These are phyloP conservation scores for Nasonia giraulti DNA, from an alignment of 1,140 invertebrate species.

Conservation along the genomic window DNA sequence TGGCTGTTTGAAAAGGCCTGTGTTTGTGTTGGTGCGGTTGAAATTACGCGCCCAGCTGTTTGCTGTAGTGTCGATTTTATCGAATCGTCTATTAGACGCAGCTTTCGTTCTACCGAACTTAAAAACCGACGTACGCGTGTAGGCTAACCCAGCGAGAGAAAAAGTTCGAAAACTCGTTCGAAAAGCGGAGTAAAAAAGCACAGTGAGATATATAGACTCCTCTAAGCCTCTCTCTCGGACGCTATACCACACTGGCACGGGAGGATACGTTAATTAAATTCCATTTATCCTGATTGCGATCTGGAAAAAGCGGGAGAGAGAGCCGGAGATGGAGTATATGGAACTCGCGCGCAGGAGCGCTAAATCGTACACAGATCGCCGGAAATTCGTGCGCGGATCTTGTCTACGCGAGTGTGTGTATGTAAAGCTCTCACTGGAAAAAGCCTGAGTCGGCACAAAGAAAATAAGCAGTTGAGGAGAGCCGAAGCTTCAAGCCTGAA, in stretches of 20 bases:
- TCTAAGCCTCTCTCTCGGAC: not conserved
- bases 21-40: too few relatives aligned
- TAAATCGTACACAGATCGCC: not conserved
- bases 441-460: not conserved
- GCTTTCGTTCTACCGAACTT: too few relatives aligned
- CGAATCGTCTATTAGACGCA: too few relatives aligned
- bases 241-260: not conserved
- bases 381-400: not conserved
- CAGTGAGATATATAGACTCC: not conserved
- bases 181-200: too few relatives aligned
- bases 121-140: too few relatives aligned
- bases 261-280: constrained; percentile 56
- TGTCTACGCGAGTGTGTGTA: not conserved
- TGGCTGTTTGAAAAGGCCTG: not conserved
- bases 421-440: not conserved
- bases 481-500: not conserved
- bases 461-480: not conserved
- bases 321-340: not conserved
- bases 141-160: too few relatives aligned
- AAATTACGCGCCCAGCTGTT: too few relatives aligned
- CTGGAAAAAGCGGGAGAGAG: constrained; percentile 21
- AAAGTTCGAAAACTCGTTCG: too few relatives aligned
- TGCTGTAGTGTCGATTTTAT: too few relatives aligned
- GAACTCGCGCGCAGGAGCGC: not conserved
- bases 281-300: constrained; percentile 58